Percentiles rank a stretch among this genome's conserved stretches.
These are phyloP conservation scores for Drosophila vallismaia DNA, from an alignment of 2,888 invertebrate genomes.

Conservation along the genomic window DNA sequence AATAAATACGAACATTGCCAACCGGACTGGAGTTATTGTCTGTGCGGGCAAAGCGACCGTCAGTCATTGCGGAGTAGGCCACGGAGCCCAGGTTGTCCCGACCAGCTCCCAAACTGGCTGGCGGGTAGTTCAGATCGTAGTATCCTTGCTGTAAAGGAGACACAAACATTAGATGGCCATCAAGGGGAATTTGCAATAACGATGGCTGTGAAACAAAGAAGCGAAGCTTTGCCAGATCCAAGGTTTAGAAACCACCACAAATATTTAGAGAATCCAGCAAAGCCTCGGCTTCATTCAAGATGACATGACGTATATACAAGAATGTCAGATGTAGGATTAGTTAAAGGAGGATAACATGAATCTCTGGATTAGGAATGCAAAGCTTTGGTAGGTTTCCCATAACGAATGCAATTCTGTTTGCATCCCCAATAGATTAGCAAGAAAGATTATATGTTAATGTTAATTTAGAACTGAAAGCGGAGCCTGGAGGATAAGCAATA, in stretches of 20 bases:
- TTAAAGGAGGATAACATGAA: neutral
- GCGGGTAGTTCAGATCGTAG: conserved; percentile 90
- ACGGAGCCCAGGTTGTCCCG: conserved; percentile 87
- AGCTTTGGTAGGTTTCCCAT: neutral
- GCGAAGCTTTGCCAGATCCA: conserved; percentile 19
- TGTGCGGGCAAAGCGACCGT: conserved; percentile 88
- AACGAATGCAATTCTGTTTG: conserved; percentile 4
- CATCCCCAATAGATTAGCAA: neutral
- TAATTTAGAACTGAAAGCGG: conserved; percentile 34
- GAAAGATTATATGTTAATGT: conserved; percentile 7
- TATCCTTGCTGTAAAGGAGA: conserved; percentile 84
- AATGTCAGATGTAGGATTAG: conserved; percentile 15
- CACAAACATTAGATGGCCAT: conserved; percentile 15
- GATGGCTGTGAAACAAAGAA: conserved; percentile 12
- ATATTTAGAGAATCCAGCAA: conserved; percentile 7
- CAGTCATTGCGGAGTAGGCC: conserved; percentile 88
- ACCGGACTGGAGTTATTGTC: conserved; percentile 92
- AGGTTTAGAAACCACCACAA: neutral
- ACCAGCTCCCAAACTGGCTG: conserved; percentile 89
- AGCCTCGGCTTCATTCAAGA: conserved; percentile 11
- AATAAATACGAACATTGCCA: conserved; percentile 81
- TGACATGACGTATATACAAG: conserved; percentile 8
- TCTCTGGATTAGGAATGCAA: neutral
- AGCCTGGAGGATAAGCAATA: conserved; percentile 44
- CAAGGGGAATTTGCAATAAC: neutral